phyloP scores from a whole-genome alignment of 2,797 vertebrate genomes.

The Anguilla obscura region DNA sequence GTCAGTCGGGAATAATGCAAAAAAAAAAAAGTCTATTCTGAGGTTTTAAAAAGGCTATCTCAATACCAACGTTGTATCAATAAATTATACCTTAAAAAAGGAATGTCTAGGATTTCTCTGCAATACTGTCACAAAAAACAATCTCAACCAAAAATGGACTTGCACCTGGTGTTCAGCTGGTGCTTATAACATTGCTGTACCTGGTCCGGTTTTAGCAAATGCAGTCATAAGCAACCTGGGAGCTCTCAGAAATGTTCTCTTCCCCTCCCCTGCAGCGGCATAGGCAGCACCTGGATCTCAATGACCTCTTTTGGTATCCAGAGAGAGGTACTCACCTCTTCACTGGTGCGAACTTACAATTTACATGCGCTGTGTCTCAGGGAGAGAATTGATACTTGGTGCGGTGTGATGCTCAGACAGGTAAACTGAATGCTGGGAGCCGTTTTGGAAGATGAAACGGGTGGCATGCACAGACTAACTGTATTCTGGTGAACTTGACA shows the following conservation, averaged over 20 bases:
- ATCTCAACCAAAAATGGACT: conserved; percentile 18
- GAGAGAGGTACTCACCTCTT: conserved; percentile 39
- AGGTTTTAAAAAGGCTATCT: no score
- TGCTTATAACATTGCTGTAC: conserved; percentile 38
- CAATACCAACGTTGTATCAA: no score
- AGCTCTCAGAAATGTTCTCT: conserved; percentile 56
- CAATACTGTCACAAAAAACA: neutral
- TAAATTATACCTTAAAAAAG: neutral
- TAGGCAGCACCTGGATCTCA: conserved; percentile 61
- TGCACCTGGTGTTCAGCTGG: conserved; percentile 39
- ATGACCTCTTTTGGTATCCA: conserved; percentile 47
- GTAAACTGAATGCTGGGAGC: neutral
- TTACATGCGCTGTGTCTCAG: neutral
- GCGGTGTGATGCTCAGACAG: neutral
- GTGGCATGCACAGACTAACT: neutral
- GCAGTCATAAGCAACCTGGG: conserved; percentile 60
- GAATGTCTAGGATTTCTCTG: neutral
- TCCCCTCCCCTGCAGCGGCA: conserved; percentile 45
- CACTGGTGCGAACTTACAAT: neutral
- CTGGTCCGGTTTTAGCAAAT: conserved; percentile 57
- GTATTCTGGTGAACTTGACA: neutral
- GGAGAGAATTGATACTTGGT: neutral
- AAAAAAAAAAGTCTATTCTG: no score
- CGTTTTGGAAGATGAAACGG: neutral
- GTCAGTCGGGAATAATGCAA: no score